Conservation (phyloP, 2,888 invertebrate genomes). For the Polydrusus cervinus region DNA sequence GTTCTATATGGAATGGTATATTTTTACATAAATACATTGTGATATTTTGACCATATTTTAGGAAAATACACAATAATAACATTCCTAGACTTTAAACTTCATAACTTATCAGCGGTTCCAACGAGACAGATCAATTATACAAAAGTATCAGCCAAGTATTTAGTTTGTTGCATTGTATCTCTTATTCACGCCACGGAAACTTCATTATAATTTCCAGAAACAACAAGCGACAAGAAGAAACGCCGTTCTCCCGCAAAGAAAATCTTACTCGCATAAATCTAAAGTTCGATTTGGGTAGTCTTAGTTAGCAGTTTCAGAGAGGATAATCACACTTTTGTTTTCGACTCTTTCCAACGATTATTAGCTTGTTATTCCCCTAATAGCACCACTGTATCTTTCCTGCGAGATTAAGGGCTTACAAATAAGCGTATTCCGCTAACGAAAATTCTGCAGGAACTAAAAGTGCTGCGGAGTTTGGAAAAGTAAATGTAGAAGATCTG, state of each 20-base stretch:
- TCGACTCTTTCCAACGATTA: conserved; percentile 79
- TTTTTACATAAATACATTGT: too few relatives aligned
- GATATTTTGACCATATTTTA: too few relatives aligned
- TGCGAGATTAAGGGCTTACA: conserved; percentile 53
- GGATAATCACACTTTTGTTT: conserved; percentile 81
- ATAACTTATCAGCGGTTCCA: too few relatives aligned
- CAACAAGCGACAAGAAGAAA: conserved; percentile 33
- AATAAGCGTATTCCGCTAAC: conserved; percentile 51
- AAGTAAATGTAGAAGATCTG: conserved; percentile 31
- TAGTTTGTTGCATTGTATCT: background rate
- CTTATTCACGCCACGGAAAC: conserved; percentile 45
- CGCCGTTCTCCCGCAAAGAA: conserved; percentile 52
- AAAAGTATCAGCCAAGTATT: too few relatives aligned
- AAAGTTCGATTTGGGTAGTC: conserved; percentile 64
- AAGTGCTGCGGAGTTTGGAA: conserved; percentile 35
- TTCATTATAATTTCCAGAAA: conserved; percentile 49
- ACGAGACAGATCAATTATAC: too few relatives aligned
- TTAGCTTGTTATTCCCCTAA: conserved; percentile 77
- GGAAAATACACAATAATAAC: too few relatives aligned
- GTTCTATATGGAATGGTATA: too few relatives aligned
- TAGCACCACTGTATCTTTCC: conserved; percentile 63
- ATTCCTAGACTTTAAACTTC: too few relatives aligned
- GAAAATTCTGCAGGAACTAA: conserved; percentile 40
- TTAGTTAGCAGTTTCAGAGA: conserved; percentile 67
- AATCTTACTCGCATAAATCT: conserved; percentile 66